Evolutionary conservation across 2,113 vertebrate species (phyloP).

Genomic region (Equus przewalskii): DNA sequence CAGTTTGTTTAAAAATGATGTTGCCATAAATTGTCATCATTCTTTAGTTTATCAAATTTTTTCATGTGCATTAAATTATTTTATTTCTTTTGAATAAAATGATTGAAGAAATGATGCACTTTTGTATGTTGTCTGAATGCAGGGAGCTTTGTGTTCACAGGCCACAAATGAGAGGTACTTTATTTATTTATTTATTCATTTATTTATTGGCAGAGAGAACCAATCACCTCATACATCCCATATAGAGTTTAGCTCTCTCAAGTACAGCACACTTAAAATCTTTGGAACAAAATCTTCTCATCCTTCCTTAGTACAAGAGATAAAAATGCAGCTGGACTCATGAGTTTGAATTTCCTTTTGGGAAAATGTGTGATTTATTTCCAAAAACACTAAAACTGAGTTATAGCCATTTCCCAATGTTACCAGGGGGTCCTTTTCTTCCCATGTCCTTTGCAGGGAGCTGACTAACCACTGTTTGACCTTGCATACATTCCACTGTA

Average conservation of each 20-base stretch:
- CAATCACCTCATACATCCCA: background rate
- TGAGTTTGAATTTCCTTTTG: conserved; percentile 23
- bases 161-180: background rate
- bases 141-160: background rate
- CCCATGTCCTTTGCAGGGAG: background rate
- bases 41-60: background rate
- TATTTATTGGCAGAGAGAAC: background rate
- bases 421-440: background rate
- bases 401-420: background rate
- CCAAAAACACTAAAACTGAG: background rate
- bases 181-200: background rate
- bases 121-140: background rate
- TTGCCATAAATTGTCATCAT: background rate
- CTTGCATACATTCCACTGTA: background rate
- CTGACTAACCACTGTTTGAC: background rate
- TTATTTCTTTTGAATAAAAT: background rate
- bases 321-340: background rate
- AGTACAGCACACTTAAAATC: background rate
- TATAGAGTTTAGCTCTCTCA: background rate
- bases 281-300: background rate
- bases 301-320: background rate
- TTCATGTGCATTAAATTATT: background rate
- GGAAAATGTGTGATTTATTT: background rate
- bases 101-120: background rate
- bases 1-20: background rate